phyloP scores from a whole-genome alignment of 2,888 invertebrate genomes.

The Limnephilus lunatus region DNA sequence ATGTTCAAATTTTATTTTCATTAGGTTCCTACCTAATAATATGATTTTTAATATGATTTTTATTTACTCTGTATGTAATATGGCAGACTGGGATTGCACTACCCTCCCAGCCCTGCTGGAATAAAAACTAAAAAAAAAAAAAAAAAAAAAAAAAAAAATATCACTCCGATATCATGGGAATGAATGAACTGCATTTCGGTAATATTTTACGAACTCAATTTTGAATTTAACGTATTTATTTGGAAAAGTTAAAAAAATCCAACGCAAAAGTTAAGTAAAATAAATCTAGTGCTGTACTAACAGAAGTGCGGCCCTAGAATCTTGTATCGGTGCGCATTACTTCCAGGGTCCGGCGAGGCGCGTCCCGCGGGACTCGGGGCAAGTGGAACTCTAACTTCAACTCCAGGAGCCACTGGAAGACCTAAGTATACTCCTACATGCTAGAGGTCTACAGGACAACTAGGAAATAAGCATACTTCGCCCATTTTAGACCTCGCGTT shows the following conservation, averaged over 20 bases:
- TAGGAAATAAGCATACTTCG: neutral
- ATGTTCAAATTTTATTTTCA: no score
- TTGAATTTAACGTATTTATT: neutral
- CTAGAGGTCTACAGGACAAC: neutral
- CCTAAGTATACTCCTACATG: neutral
- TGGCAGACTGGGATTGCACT: no score
- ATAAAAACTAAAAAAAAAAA: no score
- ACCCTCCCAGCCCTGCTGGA: no score
- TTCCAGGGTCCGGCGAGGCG: neutral
- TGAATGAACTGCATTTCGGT: neutral
- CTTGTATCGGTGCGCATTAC: neutral
- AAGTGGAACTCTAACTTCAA: conserved; percentile 18
- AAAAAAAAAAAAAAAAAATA: no score
- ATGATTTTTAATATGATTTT: no score
- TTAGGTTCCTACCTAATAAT: no score
- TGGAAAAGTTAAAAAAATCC: neutral
- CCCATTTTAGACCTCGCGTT: neutral
- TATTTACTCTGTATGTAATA: no score
- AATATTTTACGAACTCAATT: neutral
- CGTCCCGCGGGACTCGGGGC: neutral
- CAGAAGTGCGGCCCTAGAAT: neutral
- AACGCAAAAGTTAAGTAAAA: neutral
- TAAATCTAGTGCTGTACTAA: neutral
- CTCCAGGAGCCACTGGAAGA: neutral
- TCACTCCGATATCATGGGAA: neutral